Percentiles rank a stretch among this genome's conserved stretches.
These are phyloP conservation scores for Spongilla lacustris DNA, from an alignment of 37 sponge, comb jelly and placozoan species.

Conservation along the genomic window DNA sequence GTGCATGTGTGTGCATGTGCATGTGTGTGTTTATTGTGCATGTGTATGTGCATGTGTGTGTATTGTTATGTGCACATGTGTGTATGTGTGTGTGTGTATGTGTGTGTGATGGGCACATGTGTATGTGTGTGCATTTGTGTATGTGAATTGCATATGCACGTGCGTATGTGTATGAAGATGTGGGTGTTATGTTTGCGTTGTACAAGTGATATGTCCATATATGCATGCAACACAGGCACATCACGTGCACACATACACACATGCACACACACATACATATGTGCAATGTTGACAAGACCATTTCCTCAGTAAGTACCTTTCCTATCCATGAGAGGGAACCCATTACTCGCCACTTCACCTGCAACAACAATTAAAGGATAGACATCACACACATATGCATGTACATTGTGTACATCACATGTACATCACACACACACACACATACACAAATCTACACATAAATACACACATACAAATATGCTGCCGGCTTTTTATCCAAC, in stretches of 20 bases:
- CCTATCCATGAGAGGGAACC: slow-evolving; percentile 19
- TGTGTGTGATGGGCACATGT: too few species aligned
- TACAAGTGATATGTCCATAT: too few species aligned
- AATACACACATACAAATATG: too few species aligned
- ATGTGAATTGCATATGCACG: too few species aligned
- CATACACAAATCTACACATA: too few species aligned
- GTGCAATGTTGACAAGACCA: background rate
- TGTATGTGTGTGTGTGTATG: background rate
- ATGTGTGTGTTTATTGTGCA: background rate
- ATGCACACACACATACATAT: slow-evolving; percentile 25
- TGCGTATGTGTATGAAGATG: background rate
- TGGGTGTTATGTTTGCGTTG: background rate
- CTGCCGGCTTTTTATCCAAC: too few species aligned
- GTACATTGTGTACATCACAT: too few species aligned
- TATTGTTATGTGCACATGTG: too few species aligned
- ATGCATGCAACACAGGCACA: slow-evolving; percentile 18
- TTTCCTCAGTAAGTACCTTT: slow-evolving; percentile 18
- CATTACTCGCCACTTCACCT: slow-evolving; percentile 39
- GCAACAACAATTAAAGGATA: background rate
- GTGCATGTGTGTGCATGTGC: background rate
- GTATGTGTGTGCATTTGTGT: too few species aligned
- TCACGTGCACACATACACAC: slow-evolving; percentile 47
- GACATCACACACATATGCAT: too few species aligned
- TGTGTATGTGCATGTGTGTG: too few species aligned
- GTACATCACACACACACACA: too few species aligned